Evolutionary conservation across 2,888 invertebrate genomes (phyloP), one percentile per base, ranked within the genome.

Genomic region (Apamea epomidion): DNA sequence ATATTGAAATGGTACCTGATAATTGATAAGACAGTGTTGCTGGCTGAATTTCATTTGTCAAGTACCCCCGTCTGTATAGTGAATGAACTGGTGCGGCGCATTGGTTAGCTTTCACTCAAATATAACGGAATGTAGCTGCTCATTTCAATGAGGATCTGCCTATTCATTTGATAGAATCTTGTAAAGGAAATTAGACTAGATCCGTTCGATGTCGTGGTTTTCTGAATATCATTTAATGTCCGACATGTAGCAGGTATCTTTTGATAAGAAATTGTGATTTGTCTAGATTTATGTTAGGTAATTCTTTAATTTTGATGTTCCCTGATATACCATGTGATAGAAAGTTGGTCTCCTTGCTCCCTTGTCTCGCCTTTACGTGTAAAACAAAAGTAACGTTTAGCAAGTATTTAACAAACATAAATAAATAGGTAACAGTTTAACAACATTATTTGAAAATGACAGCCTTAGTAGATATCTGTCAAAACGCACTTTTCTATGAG

Each of bases 331-430:
- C 37, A 42, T 45, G 42, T 42, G 12, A 18, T 32, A 25, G 2
- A 75, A 76, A 45, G 42, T 14, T 21, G 1, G 37, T 42, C 10
- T 45, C 18, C 37, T 37, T 18, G 3, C n/a, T 65, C 37, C 21
- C n/a, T 7, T 25, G 29, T 42, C 14, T 10, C 7, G 29, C 42
- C 29, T n/a, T 80, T 29, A 78, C 18, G 18, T 79, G 54, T 16
- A n/a, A 81, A 29, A 79, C 18, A 54, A 62, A 62, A 81, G 37
- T 29, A 32, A 29, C 16, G 18, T 12, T 42, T 6, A 73, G 5
- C n/a, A n/a, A 37, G 18, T 21, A 45, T 37, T 73, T 8, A 62
- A 16, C 8, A 16, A 48, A 37, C n/a, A 10, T 37, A 8, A 21
- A 58, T 37, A 42, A 42, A 78, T n/a, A 37, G 16, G 5, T 54